Percentiles rank a stretch among this genome's conserved stretches.
Evolutionary conservation across 1,140 invertebrate genomes (phyloP).

Genomic region (Megalonaias nervosa): DNA sequence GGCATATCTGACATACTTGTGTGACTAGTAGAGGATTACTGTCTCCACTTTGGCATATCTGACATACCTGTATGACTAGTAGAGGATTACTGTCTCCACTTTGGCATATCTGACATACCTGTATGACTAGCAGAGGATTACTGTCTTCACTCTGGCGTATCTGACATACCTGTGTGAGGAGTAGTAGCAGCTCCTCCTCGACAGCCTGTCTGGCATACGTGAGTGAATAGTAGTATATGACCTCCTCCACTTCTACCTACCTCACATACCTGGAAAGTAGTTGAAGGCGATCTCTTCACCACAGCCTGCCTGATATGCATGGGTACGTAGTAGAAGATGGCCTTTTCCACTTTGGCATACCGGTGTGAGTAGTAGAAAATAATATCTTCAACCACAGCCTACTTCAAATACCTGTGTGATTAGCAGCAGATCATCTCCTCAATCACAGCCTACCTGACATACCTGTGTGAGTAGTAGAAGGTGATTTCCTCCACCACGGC

Average conservation of each 20-base stretch:
- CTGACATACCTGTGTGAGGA: conserved; percentile 77
- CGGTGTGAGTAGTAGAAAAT: conserved; percentile 91
- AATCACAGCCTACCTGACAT: conserved; percentile 18
- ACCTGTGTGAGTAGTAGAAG: conserved; percentile 91
- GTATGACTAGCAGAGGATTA: too few relatives aligned
- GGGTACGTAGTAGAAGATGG: too few relatives aligned
- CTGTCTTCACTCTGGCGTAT: too few relatives aligned
- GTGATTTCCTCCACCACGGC: conserved; percentile 86
- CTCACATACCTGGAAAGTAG: conserved; percentile 81
- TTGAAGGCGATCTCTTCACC: conserved; percentile 90
- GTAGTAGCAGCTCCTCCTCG: conserved; percentile 74
- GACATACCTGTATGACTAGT: conserved; percentile 86
- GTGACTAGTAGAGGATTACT: too few relatives aligned
- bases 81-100: conserved; percentile 86
- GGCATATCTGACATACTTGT: conserved; percentile 63
- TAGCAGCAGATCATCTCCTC: too few relatives aligned
- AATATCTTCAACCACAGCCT: conserved; percentile 84
- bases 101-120: conserved; percentile 71
- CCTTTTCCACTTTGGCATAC: conserved; percentile 64
- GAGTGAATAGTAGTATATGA: too few relatives aligned
- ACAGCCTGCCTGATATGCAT: conserved; percentile 71
- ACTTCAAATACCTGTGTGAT: too few relatives aligned
- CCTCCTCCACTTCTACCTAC: too few relatives aligned
- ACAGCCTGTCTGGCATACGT: conserved; percentile 71
- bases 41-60: too few relatives aligned